A percentile compares a stretch with the other conserved stretches of the same genome.
Conservation (phyloP, 2,888 invertebrate genomes). For the Epirrhoe alternata region DNA sequence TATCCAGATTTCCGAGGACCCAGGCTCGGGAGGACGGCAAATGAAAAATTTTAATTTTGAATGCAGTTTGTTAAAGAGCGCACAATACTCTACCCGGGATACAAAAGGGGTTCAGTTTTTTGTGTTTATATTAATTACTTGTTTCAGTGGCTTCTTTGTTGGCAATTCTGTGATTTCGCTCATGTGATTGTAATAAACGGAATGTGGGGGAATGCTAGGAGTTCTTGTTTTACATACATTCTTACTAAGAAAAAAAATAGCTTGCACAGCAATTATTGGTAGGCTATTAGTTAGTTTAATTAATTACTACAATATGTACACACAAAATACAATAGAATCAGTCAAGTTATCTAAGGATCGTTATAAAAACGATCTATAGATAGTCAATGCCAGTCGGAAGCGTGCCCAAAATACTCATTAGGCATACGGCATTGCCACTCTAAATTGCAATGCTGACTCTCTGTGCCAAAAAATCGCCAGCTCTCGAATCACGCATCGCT, state of each 20-base stretch:
- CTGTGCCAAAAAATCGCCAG: too few species aligned
- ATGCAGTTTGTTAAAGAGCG: constrained; percentile 83
- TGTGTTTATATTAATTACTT: constrained; percentile 71
- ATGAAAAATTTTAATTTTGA: constrained; percentile 84
- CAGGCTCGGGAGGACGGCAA: constrained; percentile 60
- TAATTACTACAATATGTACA: too few species aligned
- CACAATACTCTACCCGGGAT: constrained; percentile 74
- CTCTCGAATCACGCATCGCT: too few species aligned
- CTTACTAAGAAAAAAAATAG: not conserved
- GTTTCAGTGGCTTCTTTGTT: constrained; percentile 55
- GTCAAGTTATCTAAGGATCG: too few species aligned
- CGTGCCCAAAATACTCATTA: too few species aligned
- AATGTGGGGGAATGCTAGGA: constrained; percentile 1
- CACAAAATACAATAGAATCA: not conserved
- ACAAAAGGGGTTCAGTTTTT: constrained; percentile 72
- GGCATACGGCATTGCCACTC: too few species aligned
- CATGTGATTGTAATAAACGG: constrained; percentile 26
- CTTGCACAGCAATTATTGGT: too few species aligned
- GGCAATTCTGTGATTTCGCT: constrained; percentile 31
- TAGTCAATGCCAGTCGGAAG: too few species aligned
- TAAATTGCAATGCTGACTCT: too few species aligned
- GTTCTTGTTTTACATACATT: not conserved
- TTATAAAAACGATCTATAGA: too few species aligned
- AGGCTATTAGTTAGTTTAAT: too few species aligned
- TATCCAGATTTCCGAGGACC: constrained; percentile 36